These are phyloP conservation scores for Agrotis clavis DNA, from an alignment of 2,888 invertebrate species.

Conservation along the genomic window DNA sequence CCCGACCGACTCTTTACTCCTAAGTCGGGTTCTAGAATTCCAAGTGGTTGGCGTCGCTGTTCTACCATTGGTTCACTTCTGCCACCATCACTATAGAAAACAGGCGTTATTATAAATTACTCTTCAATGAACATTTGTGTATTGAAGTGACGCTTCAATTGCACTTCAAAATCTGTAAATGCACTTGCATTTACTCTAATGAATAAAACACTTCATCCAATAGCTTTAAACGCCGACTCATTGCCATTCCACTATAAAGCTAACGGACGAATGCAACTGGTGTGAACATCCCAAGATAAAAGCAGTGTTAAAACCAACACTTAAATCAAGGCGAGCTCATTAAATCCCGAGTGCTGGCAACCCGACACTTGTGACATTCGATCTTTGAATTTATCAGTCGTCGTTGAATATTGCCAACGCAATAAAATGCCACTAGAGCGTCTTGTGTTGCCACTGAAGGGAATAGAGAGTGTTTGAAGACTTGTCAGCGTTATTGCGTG, in stretches of 20 bases:
- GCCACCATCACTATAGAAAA: too few species aligned
- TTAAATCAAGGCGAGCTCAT: conserved; percentile 32
- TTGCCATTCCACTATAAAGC: not conserved
- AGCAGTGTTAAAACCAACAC: conserved; percentile 22
- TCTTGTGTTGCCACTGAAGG: conserved; percentile 22
- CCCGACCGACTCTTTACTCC: too few species aligned
- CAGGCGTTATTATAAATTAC: too few species aligned
- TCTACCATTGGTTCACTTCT: too few species aligned
- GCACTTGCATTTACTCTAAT: not conserved
- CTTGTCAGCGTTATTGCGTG: not conserved
- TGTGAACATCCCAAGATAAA: conserved; percentile 26
- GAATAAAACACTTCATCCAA: not conserved
- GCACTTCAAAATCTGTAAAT: not conserved
- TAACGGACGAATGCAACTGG: conserved; percentile 23
- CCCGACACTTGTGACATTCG: conserved; percentile 23
- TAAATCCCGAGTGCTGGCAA: conserved; percentile 28
- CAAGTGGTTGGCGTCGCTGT: too few species aligned
- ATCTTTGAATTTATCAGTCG: conserved; percentile 38
- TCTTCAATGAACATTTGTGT: too few species aligned
- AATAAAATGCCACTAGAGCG: conserved; percentile 36
- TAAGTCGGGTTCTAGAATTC: too few species aligned
- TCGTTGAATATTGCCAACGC: conserved; percentile 36
- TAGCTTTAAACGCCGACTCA: not conserved
- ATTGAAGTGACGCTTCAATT: too few species aligned
- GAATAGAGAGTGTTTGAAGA: conserved; percentile 3